Evolutionary conservation across 2,888 invertebrate species (phyloP), one percentile per base, ranked within the genome.

Genomic region (Lasioglossum morio): DNA sequence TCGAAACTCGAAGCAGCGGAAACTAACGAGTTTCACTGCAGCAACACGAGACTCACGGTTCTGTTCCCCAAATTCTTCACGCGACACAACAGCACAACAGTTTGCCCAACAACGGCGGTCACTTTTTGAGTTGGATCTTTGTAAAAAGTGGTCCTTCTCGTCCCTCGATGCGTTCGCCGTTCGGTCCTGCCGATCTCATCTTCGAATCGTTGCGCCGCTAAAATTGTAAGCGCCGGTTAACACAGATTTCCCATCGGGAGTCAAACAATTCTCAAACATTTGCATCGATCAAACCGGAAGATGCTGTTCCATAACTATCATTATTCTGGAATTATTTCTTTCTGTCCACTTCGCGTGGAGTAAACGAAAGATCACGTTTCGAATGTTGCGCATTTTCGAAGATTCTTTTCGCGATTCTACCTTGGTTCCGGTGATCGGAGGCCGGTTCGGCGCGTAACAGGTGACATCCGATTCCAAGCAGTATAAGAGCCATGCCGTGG

Each of bases 61-160:
- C 98, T 96, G 94, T 98, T 98, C 78, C 98, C 98, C 93, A 98
- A 97, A 94, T 98, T 97, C 94, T 98, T 98, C 75, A 98, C 98
- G 63, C 98, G 96, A 95, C 98, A 98, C 92, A 97, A 96, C 89
- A 98, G 96, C 89, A 98, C 96, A 34, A 97, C 97, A 0, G 97
- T 96, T 95, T 98, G 98, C 4, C 98, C 98, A 30, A 98, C 97
- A 72, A 98, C 97, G 30, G 98, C 97, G 4, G 98, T 97, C 89
- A 98, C 97, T 95, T 98, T 98, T 81, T 97, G 96, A 0, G 97
- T 97, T 8, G 97, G 97, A 85, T 98, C 96, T 94, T 98, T 98
- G 94, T 98, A 98, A 94, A 98, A 98, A 95, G 97, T 97, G 2
- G 98, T 98, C 92, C 97, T 96, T 92, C 97, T 97, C 72, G 84